Evolutionary conservation across 2,113 vertebrate genomes (phyloP).

Genomic region (Acanthisitta chloris): DNA sequence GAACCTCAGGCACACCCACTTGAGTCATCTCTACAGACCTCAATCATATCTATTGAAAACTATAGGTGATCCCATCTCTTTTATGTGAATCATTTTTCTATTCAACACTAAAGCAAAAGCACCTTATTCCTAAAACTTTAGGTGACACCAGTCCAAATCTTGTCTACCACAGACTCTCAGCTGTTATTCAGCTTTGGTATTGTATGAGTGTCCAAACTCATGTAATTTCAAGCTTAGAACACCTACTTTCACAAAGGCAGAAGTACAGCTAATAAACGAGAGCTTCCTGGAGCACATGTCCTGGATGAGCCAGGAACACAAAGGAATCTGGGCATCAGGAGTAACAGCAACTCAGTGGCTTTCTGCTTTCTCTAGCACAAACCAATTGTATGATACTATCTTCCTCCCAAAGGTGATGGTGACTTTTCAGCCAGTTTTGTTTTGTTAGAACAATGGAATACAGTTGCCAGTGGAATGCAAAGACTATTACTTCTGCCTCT

Average conservation of each 20-base stretch:
- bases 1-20: background rate
- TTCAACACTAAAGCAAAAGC: background rate
- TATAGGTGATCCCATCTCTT: background rate
- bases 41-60: background rate
- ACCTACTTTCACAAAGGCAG: background rate
- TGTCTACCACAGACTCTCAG: background rate
- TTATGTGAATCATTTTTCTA: background rate
- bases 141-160: background rate
- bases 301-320: background rate
- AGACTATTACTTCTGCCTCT: background rate
- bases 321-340: too few relatives aligned
- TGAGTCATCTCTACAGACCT: background rate
- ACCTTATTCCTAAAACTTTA: background rate
- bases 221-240: background rate
- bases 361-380: background rate
- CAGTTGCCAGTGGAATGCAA: background rate
- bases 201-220: background rate
- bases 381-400: background rate
- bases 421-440: background rate
- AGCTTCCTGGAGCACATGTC: accelerated
- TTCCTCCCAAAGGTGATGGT: background rate
- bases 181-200: background rate
- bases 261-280: background rate
- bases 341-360: background rate
- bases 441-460: background rate